Conservation (phyloP, 1,140 invertebrate species). For the Colletes gigas region DNA sequence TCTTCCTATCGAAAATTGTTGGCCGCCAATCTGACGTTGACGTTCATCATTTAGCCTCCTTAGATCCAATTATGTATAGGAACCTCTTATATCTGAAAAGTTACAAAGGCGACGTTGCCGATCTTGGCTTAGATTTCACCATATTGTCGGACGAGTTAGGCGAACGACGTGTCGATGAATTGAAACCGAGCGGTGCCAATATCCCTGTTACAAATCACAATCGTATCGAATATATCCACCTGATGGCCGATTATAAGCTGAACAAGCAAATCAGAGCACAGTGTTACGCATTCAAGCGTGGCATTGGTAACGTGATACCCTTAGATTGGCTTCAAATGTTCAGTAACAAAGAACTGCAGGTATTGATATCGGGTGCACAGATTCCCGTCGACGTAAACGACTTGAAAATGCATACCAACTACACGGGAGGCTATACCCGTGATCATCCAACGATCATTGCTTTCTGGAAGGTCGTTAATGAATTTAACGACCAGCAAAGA, state of each 20-base stretch:
- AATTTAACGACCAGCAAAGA: conserved; percentile 92
- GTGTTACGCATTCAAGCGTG: conserved; percentile 91
- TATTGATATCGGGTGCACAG: conserved; percentile 95
- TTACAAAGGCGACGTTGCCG: conserved; percentile 89
- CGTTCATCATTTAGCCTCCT: conserved; percentile 95
- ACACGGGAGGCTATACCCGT: conserved; percentile 90
- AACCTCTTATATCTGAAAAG: conserved; percentile 94
- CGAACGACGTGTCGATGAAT: conserved; percentile 92
- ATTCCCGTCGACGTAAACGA: conserved; percentile 96
- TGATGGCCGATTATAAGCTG: conserved; percentile 97
- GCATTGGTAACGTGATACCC: conserved; percentile 93
- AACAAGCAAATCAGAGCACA: conserved; percentile 95
- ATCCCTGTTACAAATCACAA: conserved; percentile 95
- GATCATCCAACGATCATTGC: conserved; percentile 89
- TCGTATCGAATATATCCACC: conserved; percentile 97
- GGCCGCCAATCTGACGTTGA: conserved; percentile 91
- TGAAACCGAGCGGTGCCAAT: conserved; percentile 94
- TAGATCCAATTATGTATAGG: conserved; percentile 95
- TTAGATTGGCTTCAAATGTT: conserved; percentile 97
- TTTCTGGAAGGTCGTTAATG: conserved; percentile 93
- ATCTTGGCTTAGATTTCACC: conserved; percentile 96
- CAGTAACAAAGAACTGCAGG: conserved; percentile 95
- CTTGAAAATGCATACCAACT: conserved; percentile 91
- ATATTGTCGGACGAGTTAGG: conserved; percentile 94
- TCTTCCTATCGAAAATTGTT: conserved; percentile 94